Percentiles rank a stretch among this genome's conserved stretches.
Evolutionary conservation across 2,888 invertebrate species (phyloP).

Genomic region (Drosophila demipolita): DNA sequence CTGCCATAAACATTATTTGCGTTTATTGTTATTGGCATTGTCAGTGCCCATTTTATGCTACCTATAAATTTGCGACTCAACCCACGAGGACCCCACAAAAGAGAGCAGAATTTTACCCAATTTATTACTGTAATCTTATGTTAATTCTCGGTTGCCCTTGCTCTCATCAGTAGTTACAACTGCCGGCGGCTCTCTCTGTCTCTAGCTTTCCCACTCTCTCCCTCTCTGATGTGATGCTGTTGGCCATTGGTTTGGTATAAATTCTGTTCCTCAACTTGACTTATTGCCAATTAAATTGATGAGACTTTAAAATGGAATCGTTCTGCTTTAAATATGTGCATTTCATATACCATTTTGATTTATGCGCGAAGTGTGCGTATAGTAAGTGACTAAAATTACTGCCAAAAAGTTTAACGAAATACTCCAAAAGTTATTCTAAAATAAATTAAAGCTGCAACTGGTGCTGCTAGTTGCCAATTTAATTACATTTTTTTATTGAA

Average conservation of each 20-base stretch:
- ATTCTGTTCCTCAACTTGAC: conserved; percentile 33
- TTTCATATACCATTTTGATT: conserved; percentile 45
- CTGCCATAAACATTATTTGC: conserved; percentile 78
- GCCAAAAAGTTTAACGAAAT: conserved; percentile 38
- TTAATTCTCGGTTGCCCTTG: conserved; percentile 60
- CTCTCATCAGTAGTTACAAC: conserved; percentile 20
- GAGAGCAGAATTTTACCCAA: conserved; percentile 47
- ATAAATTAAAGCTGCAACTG: background rate
- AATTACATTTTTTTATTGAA: background rate
- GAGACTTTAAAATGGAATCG: conserved; percentile 54
- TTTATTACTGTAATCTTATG: conserved; percentile 75
- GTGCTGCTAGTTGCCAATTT: background rate
- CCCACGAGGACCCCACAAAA: conserved; percentile 6
- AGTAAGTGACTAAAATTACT: conserved; percentile 33
- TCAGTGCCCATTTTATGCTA: conserved; percentile 73
- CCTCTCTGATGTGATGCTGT: background rate
- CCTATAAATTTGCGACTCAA: conserved; percentile 70
- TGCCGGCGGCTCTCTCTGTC: background rate
- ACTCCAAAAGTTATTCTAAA: conserved; percentile 27
- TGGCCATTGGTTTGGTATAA: conserved; percentile 24
- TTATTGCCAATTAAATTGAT: conserved; percentile 61
- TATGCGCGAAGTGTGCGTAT: conserved; percentile 41
- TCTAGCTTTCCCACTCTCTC: background rate
- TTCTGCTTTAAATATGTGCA: conserved; percentile 10
- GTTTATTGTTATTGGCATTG: conserved; percentile 81